A percentile compares a stretch with the other conserved stretches of the same genome.
phyloP scores from a whole-genome alignment of 2,113 vertebrate species.

The Odocoileus virginianus region DNA sequence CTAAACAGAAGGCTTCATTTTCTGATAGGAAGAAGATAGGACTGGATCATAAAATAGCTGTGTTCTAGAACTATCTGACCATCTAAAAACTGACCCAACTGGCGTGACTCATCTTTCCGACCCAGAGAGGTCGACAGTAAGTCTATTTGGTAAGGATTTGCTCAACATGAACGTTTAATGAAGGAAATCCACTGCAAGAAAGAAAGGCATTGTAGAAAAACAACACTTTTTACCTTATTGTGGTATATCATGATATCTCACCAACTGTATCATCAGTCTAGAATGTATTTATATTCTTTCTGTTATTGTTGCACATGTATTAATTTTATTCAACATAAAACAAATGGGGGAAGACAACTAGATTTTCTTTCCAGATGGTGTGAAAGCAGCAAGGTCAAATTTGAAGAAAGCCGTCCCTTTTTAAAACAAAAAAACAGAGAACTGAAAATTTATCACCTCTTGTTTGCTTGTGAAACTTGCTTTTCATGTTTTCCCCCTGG shows the following conservation, averaged over 20 bases:
- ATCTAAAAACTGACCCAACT: neutral
- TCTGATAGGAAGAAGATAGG: neutral
- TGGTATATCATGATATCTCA: constrained; percentile 41
- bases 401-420: constrained; percentile 47
- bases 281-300: constrained; percentile 46
- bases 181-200: neutral
- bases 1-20: constrained; percentile 11
- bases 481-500: constrained; percentile 4
- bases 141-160: neutral
- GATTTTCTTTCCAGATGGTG: constrained; percentile 75
- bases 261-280: constrained; percentile 45
- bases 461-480: constrained; percentile 47
- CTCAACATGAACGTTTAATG: constrained; percentile 21
- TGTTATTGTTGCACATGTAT: constrained; percentile 47
- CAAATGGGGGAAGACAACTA: constrained; percentile 53
- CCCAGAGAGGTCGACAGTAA: neutral
- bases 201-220: constrained; percentile 28
- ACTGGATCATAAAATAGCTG: neutral
- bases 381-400: constrained; percentile 56
- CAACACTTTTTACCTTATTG: constrained; percentile 33
- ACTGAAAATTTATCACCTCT: constrained; percentile 58
- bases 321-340: constrained; percentile 64
- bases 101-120: neutral
- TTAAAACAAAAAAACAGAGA: neutral
- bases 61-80: constrained; percentile 26